A percentile compares a stretch with the other conserved stretches of the same genome.
These are phyloP conservation scores for Apodemia duryi DNA, from an alignment of 2,888 invertebrate genomes.

Conservation along the genomic window DNA sequence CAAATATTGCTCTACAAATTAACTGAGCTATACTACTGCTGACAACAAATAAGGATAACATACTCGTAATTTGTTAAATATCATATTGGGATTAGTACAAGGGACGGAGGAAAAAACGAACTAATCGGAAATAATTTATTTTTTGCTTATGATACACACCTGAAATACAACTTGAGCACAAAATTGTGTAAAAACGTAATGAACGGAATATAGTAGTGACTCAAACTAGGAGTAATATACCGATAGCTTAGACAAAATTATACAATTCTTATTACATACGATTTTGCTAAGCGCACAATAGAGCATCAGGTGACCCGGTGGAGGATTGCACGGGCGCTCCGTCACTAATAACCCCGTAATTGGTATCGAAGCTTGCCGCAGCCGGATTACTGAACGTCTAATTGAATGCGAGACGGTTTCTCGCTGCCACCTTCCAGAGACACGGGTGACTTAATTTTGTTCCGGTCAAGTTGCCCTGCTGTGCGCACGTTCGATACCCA, in stretches of 20 bases:
- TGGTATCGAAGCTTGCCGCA: constrained; percentile 77
- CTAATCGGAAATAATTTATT: too few relatives aligned
- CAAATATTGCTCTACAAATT: too few relatives aligned
- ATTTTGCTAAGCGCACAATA: constrained; percentile 29
- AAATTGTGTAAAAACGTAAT: not conserved
- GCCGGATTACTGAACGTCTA: constrained; percentile 77
- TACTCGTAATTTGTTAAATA: too few relatives aligned
- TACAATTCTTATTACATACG: constrained; percentile 20
- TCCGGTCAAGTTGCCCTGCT: constrained; percentile 69
- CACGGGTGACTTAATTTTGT: constrained; percentile 59
- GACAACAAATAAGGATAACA: too few relatives aligned
- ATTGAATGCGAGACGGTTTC: constrained; percentile 75
- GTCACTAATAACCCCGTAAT: constrained; percentile 77
- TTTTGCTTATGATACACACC: too few relatives aligned
- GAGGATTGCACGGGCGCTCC: constrained; percentile 53
- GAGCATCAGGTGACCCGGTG: constrained; percentile 39
- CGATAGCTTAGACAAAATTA: not conserved
- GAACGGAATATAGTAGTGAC: not conserved
- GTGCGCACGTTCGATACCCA: constrained; percentile 58
- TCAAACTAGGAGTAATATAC: not conserved
- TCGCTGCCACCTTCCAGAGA: constrained; percentile 45
- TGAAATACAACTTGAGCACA: not conserved
- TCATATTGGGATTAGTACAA: too few relatives aligned
- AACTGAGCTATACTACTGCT: too few relatives aligned
- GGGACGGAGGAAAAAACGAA: too few relatives aligned